A percentile compares a stretch with the other conserved stretches of the same genome.
Evolutionary conservation across 1,140 invertebrate species (phyloP).

Genomic region (Bombyx mandarina): DNA sequence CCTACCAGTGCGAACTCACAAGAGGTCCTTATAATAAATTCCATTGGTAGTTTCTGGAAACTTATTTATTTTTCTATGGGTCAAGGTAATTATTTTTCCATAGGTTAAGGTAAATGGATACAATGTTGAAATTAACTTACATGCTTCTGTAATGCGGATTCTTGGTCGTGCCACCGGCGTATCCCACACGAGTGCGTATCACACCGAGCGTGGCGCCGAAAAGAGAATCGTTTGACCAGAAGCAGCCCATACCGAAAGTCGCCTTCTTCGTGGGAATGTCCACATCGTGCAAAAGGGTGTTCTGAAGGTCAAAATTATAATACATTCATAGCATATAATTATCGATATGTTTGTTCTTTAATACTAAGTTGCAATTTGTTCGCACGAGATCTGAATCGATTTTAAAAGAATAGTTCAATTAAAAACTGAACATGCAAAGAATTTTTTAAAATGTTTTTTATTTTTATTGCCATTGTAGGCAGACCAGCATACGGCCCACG

Average conservation of each 20-base stretch:
- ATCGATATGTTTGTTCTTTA: no score
- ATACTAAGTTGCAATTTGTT: no score
- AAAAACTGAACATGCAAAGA: no score
- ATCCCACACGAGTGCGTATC: slow-evolving; percentile 93
- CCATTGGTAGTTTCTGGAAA: no score
- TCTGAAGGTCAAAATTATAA: slow-evolving; percentile 16
- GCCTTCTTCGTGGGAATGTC: slow-evolving; percentile 74
- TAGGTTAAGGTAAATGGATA: no score
- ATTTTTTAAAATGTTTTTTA: no score
- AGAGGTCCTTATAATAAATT: no score
- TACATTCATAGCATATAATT: background rate
- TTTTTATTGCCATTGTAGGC: no score
- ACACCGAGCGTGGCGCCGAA: slow-evolving; percentile 91
- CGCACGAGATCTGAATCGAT: background rate
- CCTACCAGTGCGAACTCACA: no score
- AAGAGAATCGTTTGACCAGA: slow-evolving; percentile 94
- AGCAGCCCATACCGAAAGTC: slow-evolving; percentile 96
- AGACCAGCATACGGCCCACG: no score
- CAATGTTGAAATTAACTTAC: slow-evolving; percentile 73
- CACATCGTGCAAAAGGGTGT: slow-evolving; percentile 59
- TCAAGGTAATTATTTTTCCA: no score
- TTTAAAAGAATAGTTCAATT: background rate
- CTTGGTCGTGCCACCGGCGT: slow-evolving; percentile 86
- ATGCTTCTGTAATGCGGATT: slow-evolving; percentile 89
- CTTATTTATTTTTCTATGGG: no score